Base-by-base conservation (phyloP, 2,113 vertebrate species). In the Alouatta palliata region DNA sequence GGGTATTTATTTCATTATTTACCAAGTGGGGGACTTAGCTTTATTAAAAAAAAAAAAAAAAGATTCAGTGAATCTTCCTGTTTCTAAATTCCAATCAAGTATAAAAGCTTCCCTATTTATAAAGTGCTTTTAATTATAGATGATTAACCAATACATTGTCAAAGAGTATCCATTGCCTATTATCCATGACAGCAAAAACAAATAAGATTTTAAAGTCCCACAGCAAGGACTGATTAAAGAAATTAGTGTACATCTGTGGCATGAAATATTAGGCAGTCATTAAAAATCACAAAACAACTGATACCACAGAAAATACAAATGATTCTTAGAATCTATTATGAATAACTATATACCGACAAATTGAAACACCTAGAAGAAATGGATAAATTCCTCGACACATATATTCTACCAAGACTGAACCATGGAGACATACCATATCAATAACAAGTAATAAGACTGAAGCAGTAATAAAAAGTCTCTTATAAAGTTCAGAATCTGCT, bases 201-300 rank as follows among this genome's bases (percentile, higher is more conserved):
- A 94, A 91, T 52, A n/a, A 9, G n/a, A 94, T 45, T 97, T 90
- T 95, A 47, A 90, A 92, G 71, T 79, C 58, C 68, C 43, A 93
- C 0, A n/a, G 66, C 27, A 90, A 68, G 77, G 35, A 61, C 64
- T 71, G 21, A 79, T 94, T 82, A 92, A 95, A 75, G 76, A 80
- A 92, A 84, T 47, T 14, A 54, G 20, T 79, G 54, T 17, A 77
- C 4, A 91, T 37, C 43, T 73, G 32, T 32, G 37, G 64, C n/a
- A 71, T 43, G 37, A 93, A 87, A 81, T 93, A 93, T 79, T 71
- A 95, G 75, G 16, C 5, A 73, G 35, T 79, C 47, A 91, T 86
- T 97, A 91, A 88, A 96, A 96, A 82, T 82, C 81, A 73, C 10
- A 75, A 37, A 71, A 71, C 70, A 71, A 37, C n/a, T 40, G n/a